Evolutionary conservation across 2,797 vertebrate species (phyloP).

Genomic region (Fistularia commersonii): DNA sequence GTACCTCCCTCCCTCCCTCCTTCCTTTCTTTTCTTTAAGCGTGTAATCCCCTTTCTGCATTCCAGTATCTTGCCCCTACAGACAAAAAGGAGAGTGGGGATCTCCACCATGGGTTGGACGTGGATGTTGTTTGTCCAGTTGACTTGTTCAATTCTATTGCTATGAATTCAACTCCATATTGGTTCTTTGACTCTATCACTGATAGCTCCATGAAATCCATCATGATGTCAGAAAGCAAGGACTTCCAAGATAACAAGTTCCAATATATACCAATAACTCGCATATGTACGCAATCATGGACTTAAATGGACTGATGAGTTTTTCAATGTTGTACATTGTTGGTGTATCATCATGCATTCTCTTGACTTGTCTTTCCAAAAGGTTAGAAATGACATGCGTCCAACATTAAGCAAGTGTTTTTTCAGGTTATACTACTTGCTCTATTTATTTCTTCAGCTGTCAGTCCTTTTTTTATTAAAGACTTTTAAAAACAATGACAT

Average conservation of each 20-base stretch:
- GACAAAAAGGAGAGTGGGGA: conserved; percentile 30
- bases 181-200: conserved; percentile 22
- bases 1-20: conserved; percentile 1
- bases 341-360: conserved; percentile 37
- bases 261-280: conserved; percentile 23
- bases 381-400: conserved; percentile 25
- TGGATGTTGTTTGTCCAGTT: conserved; percentile 5
- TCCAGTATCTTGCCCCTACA: conserved; percentile 55
- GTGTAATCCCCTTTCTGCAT: conserved; percentile 34
- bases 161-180: conserved; percentile 23
- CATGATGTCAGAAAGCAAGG: conserved; percentile 33
- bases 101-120: conserved; percentile 24
- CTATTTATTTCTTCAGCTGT: conserved; percentile 49
- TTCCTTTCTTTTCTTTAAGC: conserved; percentile 15
- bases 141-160: conserved; percentile 19
- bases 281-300: conserved; percentile 42
- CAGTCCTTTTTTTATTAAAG: neutral
- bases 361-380: conserved; percentile 30
- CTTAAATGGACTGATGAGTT: conserved; percentile 30
- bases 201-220: conserved; percentile 21
- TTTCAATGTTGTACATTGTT: conserved; percentile 43
- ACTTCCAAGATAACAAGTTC: conserved; percentile 14
- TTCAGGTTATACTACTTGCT: conserved; percentile 3
- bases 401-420: conserved; percentile 37
- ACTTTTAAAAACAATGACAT: too few relatives aligned